Percentiles rank a stretch among this genome's conserved stretches.
These are phyloP conservation scores for Peromyscus leucopus DNA, from an alignment of 2,113 vertebrate genomes.

Conservation along the genomic window DNA sequence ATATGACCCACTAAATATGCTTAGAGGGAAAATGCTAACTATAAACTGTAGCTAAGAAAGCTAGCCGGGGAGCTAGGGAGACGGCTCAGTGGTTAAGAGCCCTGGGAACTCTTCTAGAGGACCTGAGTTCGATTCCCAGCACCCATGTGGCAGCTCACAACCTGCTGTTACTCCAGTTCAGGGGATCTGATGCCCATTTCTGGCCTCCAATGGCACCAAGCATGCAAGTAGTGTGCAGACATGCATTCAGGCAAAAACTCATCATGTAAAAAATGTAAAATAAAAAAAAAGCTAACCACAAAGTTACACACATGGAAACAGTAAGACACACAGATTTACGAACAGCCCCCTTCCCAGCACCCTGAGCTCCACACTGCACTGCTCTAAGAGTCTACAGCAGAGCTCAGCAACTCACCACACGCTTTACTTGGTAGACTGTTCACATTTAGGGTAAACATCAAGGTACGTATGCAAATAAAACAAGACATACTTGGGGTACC, in stretches of 20 bases:
- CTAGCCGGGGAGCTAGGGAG: background rate
- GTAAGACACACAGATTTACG: background rate
- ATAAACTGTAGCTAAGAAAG: background rate
- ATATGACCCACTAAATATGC: background rate
- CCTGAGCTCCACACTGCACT: background rate
- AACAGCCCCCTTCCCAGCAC: background rate
- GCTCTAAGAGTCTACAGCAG: background rate
- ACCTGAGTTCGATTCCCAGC: background rate
- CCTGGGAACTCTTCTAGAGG: background rate
- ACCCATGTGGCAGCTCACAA: background rate
- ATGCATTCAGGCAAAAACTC: background rate
- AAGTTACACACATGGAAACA: background rate
- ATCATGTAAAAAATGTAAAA: background rate
- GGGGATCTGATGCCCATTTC: background rate
- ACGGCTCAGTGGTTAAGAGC: background rate
- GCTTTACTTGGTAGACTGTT: slow-evolving; percentile 24
- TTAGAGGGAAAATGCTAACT: slow-evolving; percentile 25
- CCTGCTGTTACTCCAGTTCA: background rate
- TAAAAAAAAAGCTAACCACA: background rate
- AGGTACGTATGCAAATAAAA: slow-evolving; percentile 41
- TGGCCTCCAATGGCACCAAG: background rate
- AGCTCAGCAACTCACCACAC: slow-evolving; percentile 22
- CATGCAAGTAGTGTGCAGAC: background rate
- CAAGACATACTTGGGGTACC: slow-evolving; percentile 21
- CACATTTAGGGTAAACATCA: slow-evolving; percentile 15